Evolutionary conservation across 1,140 invertebrate genomes (phyloP), one percentile per base, ranked within the genome.

Genomic region (Lepidurus packardi): DNA sequence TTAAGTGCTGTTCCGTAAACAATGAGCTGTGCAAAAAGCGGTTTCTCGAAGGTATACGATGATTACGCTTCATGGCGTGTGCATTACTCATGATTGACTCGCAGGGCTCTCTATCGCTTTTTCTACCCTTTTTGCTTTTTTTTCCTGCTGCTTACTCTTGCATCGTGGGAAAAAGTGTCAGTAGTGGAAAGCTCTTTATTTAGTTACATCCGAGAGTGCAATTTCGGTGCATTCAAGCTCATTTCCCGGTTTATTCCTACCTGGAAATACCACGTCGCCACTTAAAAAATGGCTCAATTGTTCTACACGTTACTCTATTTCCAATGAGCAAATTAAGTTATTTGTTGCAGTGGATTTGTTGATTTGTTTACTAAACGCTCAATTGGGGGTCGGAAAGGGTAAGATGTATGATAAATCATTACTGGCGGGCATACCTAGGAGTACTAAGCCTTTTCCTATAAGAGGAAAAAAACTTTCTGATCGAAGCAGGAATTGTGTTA

Each of bases 31-130:
- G 53, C 16, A 65, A 65, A 65, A 65, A 21, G 16, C 16, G 53
- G 53, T 16, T 65, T 65, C 9, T 65, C 53, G 53, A 65, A 65
- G 53, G 53, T 16, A 65, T 21, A 21, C 13, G 6, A 16, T 9
- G 53, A 65, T 9, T 65, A 65, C 13, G 13, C 53, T 65, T 65
- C 53, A 16, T 65, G 53, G 53, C 13, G 53, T 65, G 53, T 65
- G 53, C 53, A 65, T 65, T 65, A 65, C 9, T 16, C 9, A 65
- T 65, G 53, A 65, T 65, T 65, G 53, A 65, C 53, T 65, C 53
- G 13, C 53, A 7, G 8, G 21, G 21, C 53, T n/a, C 13, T 65
- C 21, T 65, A n/a, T 65, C 45, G 16, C 10, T 47, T 47, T 47
- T 47, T 11, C 21, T 65, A n/a, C 13, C 13, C 16, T 16, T 65